Conservation (phyloP, 2,113 vertebrate genomes). For the Arvicanthis niloticus region DNA sequence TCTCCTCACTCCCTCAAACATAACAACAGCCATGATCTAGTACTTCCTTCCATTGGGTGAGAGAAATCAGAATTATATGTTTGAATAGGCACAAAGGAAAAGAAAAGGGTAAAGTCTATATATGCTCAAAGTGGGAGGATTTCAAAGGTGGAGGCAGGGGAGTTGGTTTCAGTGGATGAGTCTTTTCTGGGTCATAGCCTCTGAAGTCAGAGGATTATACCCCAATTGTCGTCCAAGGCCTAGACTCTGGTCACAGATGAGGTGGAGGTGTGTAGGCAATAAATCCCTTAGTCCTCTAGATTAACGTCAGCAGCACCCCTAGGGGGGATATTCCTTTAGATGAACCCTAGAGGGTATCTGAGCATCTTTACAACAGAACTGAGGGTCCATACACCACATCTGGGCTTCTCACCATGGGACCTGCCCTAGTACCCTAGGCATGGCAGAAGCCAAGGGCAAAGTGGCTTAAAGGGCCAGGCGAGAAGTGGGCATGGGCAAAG, state of each 20-base stretch:
- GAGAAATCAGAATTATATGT: constrained; percentile 13
- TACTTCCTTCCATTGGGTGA: constrained; percentile 38
- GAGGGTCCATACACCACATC: background rate
- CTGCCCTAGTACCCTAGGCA: background rate
- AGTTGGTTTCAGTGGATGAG: background rate
- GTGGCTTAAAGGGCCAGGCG: background rate
- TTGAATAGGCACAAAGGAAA: constrained; percentile 7
- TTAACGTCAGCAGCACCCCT: background rate
- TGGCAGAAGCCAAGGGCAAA: background rate
- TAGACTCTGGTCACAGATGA: background rate
- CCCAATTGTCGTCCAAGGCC: background rate
- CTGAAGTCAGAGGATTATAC: background rate
- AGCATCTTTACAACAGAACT: background rate
- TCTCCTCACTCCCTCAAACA: background rate
- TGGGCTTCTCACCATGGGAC: accelerated
- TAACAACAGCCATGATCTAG: background rate
- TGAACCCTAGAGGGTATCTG: background rate
- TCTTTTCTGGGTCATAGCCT: background rate
- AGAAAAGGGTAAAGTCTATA: background rate
- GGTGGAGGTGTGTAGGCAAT: background rate
- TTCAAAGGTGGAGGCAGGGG: background rate
- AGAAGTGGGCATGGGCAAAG: background rate
- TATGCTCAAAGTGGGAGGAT: background rate
- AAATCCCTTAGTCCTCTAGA: background rate
- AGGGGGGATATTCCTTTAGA: background rate